These are phyloP conservation scores for Elysia crispata DNA, from an alignment of 2,888 invertebrate species.

Conservation along the genomic window DNA sequence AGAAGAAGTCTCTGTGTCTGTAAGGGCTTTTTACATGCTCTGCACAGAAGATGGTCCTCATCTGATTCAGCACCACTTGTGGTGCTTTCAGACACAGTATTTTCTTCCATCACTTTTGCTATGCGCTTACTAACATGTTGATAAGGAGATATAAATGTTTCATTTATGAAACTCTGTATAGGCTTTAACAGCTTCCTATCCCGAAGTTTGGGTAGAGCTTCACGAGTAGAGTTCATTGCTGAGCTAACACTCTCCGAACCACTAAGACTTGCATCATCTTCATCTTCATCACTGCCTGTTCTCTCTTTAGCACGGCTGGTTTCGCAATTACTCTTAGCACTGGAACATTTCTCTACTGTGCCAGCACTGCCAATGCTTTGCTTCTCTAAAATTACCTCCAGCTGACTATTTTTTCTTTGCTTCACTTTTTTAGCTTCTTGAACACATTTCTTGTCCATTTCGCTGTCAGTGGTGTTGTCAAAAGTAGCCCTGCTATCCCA, in stretches of 20 bases:
- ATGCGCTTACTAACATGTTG: neutral
- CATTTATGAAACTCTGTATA: slow-evolving; percentile 41
- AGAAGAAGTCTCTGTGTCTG: slow-evolving; percentile 44
- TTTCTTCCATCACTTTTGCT: neutral
- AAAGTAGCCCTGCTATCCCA: neutral
- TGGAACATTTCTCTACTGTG: neutral
- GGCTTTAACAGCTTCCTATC: slow-evolving; percentile 40
- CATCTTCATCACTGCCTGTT: slow-evolving; percentile 13
- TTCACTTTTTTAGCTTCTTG: neutral
- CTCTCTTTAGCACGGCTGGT: neutral
- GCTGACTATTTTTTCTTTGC: neutral
- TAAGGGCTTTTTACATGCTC: slow-evolving; percentile 38
- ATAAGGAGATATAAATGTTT: slow-evolving; percentile 24
- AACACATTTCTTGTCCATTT: neutral
- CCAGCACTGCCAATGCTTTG: neutral
- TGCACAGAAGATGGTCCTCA: slow-evolving; percentile 40
- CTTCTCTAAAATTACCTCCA: too few species aligned
- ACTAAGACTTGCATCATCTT: neutral
- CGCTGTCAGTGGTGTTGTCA: too few species aligned
- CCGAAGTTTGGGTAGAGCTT: slow-evolving; percentile 38
- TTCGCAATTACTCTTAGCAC: neutral
- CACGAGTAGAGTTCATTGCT: slow-evolving; percentile 13
- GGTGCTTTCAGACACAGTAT: neutral
- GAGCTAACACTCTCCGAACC: slow-evolving; percentile 15
- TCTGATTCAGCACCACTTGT: slow-evolving; percentile 40